A percentile compares a stretch with the other conserved stretches of the same genome.
These are phyloP conservation scores for Aplidium turbinatum DNA, from an alignment of 23 tunicate genomes.

Conservation along the genomic window DNA sequence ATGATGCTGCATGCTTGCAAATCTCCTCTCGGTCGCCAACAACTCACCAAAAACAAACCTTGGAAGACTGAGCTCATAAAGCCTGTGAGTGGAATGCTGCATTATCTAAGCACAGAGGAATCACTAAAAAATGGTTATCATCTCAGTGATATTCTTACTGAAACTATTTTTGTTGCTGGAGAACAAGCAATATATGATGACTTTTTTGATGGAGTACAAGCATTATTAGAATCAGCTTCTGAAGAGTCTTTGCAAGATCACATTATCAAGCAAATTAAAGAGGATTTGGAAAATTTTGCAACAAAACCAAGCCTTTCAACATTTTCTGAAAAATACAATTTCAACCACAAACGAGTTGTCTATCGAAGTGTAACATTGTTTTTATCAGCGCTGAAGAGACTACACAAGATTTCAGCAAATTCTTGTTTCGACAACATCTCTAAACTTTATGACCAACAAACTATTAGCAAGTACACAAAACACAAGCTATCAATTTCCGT, in stretches of 20 bases:
- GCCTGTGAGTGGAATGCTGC: constrained; percentile 34
- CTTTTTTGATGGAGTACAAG: not conserved
- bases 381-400: not conserved
- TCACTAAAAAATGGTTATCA: constrained; percentile 32
- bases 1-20: constrained; percentile 34
- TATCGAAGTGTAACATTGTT: constrained; percentile 12
- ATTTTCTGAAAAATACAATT: not conserved
- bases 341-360: constrained; percentile 1
- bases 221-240: not conserved
- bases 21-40: constrained; percentile 35
- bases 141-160: constrained; percentile 35
- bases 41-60: constrained; percentile 17
- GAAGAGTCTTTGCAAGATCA: not conserved
- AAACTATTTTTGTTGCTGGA: constrained; percentile 40
- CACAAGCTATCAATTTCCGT: not conserved
- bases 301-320: not conserved
- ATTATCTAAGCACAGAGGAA: constrained; percentile 27
- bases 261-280: not conserved
- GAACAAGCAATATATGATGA: constrained; percentile 4
- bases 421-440: constrained; percentile 13
- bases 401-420: not conserved
- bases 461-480: not conserved
- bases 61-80: constrained; percentile 32
- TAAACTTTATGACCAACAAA: not conserved
- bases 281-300: constrained; percentile 10